Base-by-base conservation (phyloP, 2,888 invertebrate species). In the Lottia gigantea region DNA sequence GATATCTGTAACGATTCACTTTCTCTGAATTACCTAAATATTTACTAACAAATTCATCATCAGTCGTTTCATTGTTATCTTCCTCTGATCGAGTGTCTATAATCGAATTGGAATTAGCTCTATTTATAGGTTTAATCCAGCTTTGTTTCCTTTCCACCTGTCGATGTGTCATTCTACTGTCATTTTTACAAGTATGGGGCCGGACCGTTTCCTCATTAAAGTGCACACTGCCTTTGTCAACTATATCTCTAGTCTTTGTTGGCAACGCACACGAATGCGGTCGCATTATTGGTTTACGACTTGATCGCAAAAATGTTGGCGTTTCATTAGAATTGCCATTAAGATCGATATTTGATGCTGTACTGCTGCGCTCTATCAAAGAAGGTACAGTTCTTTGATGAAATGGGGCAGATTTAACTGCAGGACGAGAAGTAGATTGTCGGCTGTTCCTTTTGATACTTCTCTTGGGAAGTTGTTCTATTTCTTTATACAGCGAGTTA, bases 401-500 rank as follows among this genome's bases (percentile, higher is more conserved):
- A 62, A 46, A 2, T 15, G 67, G 67, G n/a, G 67, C 67, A 25
- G 67, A 68, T 12, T 40, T 19, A 11, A 26, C 62, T 46, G 62
- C 3, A 16, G 19, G 45, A 15, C 31, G 40, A 11, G 62, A 15
- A 3, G 11, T 19, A 26, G 46, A 16, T 19, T 12, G 25, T 25
- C 19, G 67, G 3, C 40, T 15, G 45, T 62, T 62, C 25, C 14
- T 19, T 16, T 31, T 61, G 7, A 46, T 23, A 46, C 40, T 45
- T 19, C 25, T 62, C n/a, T 62, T 62, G 8, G 67, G 46, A 31
- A 46, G 62, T 26, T 62, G 31, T 15, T 26, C 49, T 23, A 55
- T 65, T 16, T 82, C 78, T 26, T 75, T 74, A 64, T 79, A 82
- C 26, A 76, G 70, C 0, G 71, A 76, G 64, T 82, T 82, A 66